Evolutionary conservation across 2,113 vertebrate species (phyloP), one percentile per base, ranked within the genome.

Genomic region (Chaetura pelagica): DNA sequence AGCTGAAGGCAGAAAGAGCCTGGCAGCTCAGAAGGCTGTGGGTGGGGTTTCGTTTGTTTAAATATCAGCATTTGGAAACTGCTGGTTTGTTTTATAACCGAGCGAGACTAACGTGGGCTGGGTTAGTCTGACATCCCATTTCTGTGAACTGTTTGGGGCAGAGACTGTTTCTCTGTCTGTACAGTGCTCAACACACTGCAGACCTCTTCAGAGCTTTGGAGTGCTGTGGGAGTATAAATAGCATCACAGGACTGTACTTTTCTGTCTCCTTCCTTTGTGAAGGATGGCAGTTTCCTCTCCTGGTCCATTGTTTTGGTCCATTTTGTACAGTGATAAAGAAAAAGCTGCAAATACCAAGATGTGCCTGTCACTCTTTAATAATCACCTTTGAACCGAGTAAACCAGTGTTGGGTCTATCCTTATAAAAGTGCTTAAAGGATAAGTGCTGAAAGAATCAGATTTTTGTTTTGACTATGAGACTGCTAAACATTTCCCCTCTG

Each of bases 271-370:
- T 96, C 94, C 80, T 72, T 16, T 64, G 61, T 71, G 77, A 46
- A 83, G 90, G 84, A 67, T 23, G 27, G 54, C 58, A 89, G 82
- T 87, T 90, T 84, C 79, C 93, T 97, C 90, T 91, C 62, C 84
- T 63, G 4, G 3, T 23, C 63, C 48, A 46, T 77, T 93, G 54
- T 77, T 94, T 84, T 57, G 4, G 14, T 89, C 84, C 2, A 3
- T 88, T 69, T 63, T 95, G 35, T 38, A 73, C 30, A 89, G 48
- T 9, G 69, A 63, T 55, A 48, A 68, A 94, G 77, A 46, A 92
- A 59, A 88, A 91, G 20, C 80, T 62, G 63, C 21, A n/a, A 76
- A 54, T 27, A n/a, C 30, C 5, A 29, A 34, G 55, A 35, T 0
- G 4, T 22, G 46, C 12, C 51, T 55, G 51, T 59, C 15, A 4